phyloP scores from a whole-genome alignment of 2,113 vertebrate species.

The Lycaon pictus region DNA sequence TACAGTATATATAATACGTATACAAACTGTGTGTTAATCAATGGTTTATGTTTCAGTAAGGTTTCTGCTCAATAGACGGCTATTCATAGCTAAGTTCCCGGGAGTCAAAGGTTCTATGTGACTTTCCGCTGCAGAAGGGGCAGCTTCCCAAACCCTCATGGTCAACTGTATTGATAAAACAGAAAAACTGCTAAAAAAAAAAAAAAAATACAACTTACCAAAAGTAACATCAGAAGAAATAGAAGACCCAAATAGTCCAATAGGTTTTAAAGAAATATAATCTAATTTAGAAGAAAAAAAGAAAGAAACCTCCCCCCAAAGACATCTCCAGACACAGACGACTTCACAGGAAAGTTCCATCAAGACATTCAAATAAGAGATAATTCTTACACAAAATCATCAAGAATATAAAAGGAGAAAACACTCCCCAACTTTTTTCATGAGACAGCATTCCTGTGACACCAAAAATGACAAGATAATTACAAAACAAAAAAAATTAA shows the following conservation, averaged over 20 bases:
- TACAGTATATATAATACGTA: not conserved
- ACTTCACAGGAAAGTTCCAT: not conserved
- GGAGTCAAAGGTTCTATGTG: not conserved
- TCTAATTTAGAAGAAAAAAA: not conserved
- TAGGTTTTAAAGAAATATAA: not conserved
- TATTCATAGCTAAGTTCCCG: not conserved
- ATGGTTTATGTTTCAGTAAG: not conserved
- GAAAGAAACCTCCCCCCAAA: not conserved
- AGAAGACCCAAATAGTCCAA: not conserved
- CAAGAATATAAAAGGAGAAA: not conserved
- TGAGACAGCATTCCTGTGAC: not conserved
- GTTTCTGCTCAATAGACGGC: not conserved
- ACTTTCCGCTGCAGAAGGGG: not conserved
- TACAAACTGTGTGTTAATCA: not conserved
- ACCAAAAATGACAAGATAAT: not conserved
- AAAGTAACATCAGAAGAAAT: not conserved
- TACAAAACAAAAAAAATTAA: not conserved
- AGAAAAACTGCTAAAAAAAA: not conserved
- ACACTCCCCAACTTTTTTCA: not conserved
- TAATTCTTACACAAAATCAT: not conserved
- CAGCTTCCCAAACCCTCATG: not conserved
- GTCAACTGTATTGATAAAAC: not conserved
- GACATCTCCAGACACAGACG: not conserved
- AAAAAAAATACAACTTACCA: not conserved
- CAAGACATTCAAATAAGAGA: not conserved